Percentiles rank a stretch among this genome's conserved stretches.
These are phyloP conservation scores for Etheostoma nigrum DNA, from an alignment of 2,797 vertebrate genomes.

Conservation along the genomic window DNA sequence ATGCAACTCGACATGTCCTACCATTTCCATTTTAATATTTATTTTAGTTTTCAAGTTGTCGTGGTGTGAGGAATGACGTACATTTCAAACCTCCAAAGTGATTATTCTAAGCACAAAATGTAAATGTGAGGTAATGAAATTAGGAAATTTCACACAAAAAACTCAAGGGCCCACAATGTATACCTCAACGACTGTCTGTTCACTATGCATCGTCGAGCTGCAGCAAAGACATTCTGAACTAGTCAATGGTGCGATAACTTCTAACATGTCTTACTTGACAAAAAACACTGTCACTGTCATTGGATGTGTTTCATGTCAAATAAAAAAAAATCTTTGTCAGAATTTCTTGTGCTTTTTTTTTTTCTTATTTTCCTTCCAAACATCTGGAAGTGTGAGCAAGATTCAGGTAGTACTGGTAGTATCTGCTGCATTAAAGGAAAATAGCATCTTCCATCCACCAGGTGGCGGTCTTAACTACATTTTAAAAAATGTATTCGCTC, in stretches of 20 bases:
- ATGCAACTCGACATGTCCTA: conserved; percentile 28
- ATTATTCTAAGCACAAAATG: conserved; percentile 80
- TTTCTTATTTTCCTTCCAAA: not conserved
- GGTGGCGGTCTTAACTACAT: conserved; percentile 51
- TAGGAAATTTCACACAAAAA: conserved; percentile 64
- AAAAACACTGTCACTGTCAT: conserved; percentile 81
- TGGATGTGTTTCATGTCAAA: conserved; percentile 83
- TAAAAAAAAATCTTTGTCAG: conserved; percentile 79
- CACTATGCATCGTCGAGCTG: conserved; percentile 84
- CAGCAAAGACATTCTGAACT: conserved; percentile 75
- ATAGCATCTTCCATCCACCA: conserved; percentile 36
- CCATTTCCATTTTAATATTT: conserved; percentile 38
- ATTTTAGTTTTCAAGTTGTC: conserved; percentile 45
- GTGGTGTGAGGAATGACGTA: conserved; percentile 42
- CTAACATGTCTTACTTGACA: conserved; percentile 80
- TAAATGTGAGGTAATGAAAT: conserved; percentile 74
- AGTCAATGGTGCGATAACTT: conserved; percentile 78
- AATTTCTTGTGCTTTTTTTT: conserved; percentile 14
- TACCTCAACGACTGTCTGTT: conserved; percentile 83
- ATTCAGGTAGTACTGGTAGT: conserved; percentile 18
- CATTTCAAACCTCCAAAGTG: conserved; percentile 64
- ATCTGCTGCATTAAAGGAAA: not conserved
- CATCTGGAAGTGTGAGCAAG: conserved; percentile 1
- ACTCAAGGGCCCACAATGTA: conserved; percentile 81
- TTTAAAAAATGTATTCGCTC: not conserved